A percentile compares a stretch with the other conserved stretches of the same genome.
Conservation (phyloP, 2,113 vertebrate genomes). For the Carlito syrichta region DNA sequence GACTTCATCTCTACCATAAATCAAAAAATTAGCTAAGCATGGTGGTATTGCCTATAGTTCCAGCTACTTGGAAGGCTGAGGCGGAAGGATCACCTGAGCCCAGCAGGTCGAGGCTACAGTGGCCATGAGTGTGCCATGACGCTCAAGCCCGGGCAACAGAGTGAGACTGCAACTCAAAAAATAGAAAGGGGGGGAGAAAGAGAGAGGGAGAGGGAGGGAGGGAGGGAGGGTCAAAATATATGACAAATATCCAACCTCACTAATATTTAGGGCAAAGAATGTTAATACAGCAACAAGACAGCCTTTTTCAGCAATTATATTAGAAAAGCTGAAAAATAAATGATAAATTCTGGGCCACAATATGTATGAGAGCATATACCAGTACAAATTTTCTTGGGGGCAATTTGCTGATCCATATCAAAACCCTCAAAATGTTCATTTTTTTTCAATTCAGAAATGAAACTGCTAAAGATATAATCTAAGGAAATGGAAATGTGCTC, state of each 20-base stretch:
- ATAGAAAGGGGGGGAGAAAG: no score
- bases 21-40: no score
- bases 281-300: not conserved
- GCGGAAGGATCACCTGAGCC: no score
- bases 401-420: not conserved
- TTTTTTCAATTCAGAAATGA: not conserved
- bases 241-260: not conserved
- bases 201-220: no score
- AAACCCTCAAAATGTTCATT: not conserved
- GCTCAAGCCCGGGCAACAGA: no score
- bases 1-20: no score
- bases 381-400: not conserved
- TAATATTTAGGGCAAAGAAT: not conserved
- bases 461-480: not conserved
- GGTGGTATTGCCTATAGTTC: no score
- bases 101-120: no score
- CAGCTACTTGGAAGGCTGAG: no score
- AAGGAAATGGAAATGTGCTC: not conserved
- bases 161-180: no score
- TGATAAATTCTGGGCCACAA: not conserved
- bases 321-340: not conserved
- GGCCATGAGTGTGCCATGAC: no score
- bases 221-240: not conserved
- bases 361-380: not conserved
- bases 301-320: not conserved